Conservation (phyloP, 2,113 vertebrate genomes). For the Aphyosemion australe region DNA sequence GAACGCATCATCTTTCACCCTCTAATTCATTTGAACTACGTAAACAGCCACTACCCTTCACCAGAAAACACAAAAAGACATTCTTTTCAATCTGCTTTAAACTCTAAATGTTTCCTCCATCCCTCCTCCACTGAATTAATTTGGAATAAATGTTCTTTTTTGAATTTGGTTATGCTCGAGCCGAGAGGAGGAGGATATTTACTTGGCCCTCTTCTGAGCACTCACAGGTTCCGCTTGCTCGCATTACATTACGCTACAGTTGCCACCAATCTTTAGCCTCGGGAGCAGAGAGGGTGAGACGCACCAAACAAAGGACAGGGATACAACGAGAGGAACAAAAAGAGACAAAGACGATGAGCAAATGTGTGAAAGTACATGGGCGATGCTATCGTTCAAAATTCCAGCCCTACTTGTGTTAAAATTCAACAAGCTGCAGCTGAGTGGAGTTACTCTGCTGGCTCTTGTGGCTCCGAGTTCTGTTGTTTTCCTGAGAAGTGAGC, state of each 20-base stretch:
- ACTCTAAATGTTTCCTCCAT: conserved; percentile 31
- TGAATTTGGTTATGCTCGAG: conserved; percentile 60
- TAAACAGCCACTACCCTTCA: not conserved
- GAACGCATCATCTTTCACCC: conserved; percentile 11
- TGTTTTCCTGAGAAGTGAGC: conserved; percentile 20
- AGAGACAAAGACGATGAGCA: conserved; percentile 11
- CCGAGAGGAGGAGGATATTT: conserved; percentile 58
- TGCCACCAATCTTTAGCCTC: conserved; percentile 63
- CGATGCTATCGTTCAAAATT: conserved; percentile 24
- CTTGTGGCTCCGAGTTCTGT: conserved; percentile 28
- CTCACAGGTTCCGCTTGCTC: conserved; percentile 71
- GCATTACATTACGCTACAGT: conserved; percentile 75
- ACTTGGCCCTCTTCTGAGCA: conserved; percentile 61
- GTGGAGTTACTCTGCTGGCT: conserved; percentile 14
- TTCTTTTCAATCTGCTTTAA: conserved; percentile 31
- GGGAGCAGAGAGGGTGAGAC: conserved; percentile 57
- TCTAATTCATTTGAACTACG: too few relatives aligned
- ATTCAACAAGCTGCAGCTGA: conserved; percentile 36
- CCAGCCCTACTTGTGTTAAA: conserved; percentile 10
- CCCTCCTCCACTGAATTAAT: conserved; percentile 56
- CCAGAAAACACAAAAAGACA: conserved; percentile 29
- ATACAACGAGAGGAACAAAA: conserved; percentile 19
- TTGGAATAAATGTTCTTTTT: conserved; percentile 59
- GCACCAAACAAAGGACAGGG: conserved; percentile 41
- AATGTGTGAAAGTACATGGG: conserved; percentile 1